Evolutionary conservation across 2,797 vertebrate species (phyloP), one percentile per base, ranked within the genome.

Genomic region (Enteromius trimaculatus): DNA sequence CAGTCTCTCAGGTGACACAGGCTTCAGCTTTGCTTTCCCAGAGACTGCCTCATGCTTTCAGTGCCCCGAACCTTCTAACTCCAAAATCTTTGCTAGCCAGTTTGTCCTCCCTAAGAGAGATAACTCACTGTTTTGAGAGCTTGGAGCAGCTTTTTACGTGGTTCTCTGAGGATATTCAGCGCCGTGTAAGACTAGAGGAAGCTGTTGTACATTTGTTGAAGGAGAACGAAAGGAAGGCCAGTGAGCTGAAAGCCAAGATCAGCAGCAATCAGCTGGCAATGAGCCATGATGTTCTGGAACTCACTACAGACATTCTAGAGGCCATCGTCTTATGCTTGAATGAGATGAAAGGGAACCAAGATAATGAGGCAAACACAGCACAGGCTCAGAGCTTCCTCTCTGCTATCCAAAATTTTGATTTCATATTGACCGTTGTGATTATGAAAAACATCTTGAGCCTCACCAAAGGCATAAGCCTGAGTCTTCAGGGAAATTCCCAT

Each of bases 281-380:
- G 88, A 94, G 93, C 86, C 95, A 95, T 1, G 93, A 94, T 81
- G 91, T 93, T 90, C 92, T 95, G 4, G 93, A 95, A 76, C 88
- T 95, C 53, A 88, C 93, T n/a, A 82, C 91, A 1, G 94, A 95
- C 44, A 84, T 93, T 26, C 82, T 95, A 44, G 92, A 95, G 77
- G 91, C 92, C 0, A 85, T 94, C 34, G 74, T 91, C 84, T 91
- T 93, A 60, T 94, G 93, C 85, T 86, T 96, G 69, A 92, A 92
- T 8, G 92, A 95, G 86, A 81, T 95, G 55, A 93, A 90, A 79
- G 84, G 66, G 64, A 84, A 51, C 26, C 88, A 91, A 34, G 93
- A 90, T 29, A 86, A 80, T 16, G 6, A 80, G 58, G 65, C 90
- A 11, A 84, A 90, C 77, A 91, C 80, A 80, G 90, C 88, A 49